Percentiles rank a stretch among this genome's conserved stretches.
Conservation (phyloP, 1,140 invertebrate genomes). For the Drosophila rufa region DNA sequence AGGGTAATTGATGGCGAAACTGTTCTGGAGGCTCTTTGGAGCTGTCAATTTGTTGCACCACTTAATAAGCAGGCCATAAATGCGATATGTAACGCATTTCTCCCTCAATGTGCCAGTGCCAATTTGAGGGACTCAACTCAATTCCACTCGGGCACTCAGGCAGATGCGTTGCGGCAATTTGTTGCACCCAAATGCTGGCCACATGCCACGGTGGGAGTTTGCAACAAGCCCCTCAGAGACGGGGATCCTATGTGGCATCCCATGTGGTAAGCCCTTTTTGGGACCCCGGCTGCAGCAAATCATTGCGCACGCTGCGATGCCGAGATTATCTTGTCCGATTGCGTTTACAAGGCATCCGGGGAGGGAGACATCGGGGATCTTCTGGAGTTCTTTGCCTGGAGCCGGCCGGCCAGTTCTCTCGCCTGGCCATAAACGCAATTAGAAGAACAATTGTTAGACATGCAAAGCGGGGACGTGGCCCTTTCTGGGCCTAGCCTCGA, state of each 20-base stretch:
- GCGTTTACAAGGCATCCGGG: constrained; percentile 70
- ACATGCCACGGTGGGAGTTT: constrained; percentile 42
- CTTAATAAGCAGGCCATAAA: constrained; percentile 70
- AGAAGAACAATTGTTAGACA: constrained; percentile 85
- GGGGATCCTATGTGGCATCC: constrained; percentile 9
- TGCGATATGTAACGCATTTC: constrained; percentile 63
- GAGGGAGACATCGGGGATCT: neutral
- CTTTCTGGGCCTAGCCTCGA: constrained; percentile 54
- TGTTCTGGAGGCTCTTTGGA: constrained; percentile 28
- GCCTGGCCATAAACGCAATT: constrained; percentile 79
- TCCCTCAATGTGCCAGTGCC: constrained; percentile 54
- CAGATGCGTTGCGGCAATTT: constrained; percentile 74
- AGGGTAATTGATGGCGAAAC: constrained; percentile 60
- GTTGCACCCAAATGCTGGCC: constrained; percentile 66
- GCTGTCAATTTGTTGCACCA: constrained; percentile 69
- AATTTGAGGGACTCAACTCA: constrained; percentile 66
- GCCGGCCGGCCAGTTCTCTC: constrained; percentile 30
- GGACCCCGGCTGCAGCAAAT: constrained; percentile 36
- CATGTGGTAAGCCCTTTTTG: constrained; percentile 60
- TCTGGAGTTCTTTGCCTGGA: constrained; percentile 19
- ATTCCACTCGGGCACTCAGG: constrained; percentile 26
- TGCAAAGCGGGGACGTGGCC: constrained; percentile 70
- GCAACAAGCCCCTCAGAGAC: neutral
- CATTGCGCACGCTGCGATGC: constrained; percentile 50
- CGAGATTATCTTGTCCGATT: constrained; percentile 84